Percentiles rank a stretch among this genome's conserved stretches.
Conservation (phyloP, 1,140 invertebrate species). For the Drosophila malerkotliana region DNA sequence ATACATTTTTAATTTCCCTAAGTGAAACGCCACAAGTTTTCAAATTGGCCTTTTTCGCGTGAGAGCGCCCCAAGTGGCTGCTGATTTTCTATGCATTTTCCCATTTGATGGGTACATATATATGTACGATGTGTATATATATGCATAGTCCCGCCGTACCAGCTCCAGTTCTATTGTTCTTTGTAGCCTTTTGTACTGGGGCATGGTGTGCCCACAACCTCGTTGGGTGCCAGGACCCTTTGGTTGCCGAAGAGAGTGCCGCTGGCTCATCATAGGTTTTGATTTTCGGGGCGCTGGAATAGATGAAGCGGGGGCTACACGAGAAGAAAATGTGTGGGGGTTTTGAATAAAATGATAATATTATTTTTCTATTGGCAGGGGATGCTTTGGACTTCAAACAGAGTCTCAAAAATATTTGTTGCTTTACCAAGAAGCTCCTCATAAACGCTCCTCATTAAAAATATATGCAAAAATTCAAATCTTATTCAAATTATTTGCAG, state of each 20-base stretch:
- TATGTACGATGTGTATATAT: conserved; percentile 3
- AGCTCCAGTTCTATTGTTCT: conserved; percentile 58
- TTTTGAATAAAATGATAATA: too few species aligned
- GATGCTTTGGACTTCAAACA: background rate
- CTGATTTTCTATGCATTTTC: conserved; percentile 57
- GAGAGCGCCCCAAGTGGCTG: conserved; percentile 44
- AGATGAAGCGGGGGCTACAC: conserved; percentile 2
- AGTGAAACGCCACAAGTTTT: conserved; percentile 77
- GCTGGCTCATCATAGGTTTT: conserved; percentile 66
- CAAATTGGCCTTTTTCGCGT: conserved; percentile 69
- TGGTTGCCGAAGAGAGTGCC: conserved; percentile 35
- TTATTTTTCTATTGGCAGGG: too few species aligned
- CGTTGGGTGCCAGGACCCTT: conserved; percentile 13
- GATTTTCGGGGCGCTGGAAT: conserved; percentile 47
- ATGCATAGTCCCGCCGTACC: background rate
- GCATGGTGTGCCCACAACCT: conserved; percentile 15
- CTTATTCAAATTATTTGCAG: too few species aligned
- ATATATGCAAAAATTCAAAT: too few species aligned
- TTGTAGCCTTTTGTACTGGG: conserved; percentile 58
- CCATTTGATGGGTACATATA: conserved; percentile 43
- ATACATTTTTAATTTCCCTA: conserved; percentile 77
- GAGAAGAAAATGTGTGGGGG: background rate
- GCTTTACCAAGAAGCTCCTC: too few species aligned
- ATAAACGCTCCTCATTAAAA: too few species aligned
- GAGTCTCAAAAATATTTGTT: too few species aligned